Base-by-base conservation (phyloP, 2,888 invertebrate genomes). In the Eristalinus aeneus region DNA sequence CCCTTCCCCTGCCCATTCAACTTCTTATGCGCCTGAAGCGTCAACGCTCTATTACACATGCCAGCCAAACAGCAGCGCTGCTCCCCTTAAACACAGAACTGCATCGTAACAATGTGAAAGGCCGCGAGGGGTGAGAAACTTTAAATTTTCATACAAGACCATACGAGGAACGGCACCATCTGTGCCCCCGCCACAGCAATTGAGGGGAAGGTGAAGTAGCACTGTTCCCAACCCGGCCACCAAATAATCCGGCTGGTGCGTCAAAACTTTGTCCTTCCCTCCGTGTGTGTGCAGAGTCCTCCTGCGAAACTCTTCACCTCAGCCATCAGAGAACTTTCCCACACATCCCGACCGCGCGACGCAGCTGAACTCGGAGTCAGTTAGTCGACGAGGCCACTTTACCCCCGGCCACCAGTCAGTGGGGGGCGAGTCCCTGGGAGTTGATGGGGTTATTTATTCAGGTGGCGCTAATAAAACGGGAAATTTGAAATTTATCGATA, bases 231-330 rank as follows among this genome's bases (percentile, higher is more conserved):
- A 5, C 61, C 16, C 34, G 10, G 2, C 32, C n/a, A 61, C 72
- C 72, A 80, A 65, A 31, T 75, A 71, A 75, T 54, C 63, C 78
- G 58, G 71, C 63, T 64, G 77, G 56, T 54, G 36, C 69, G 71
- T 71, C 71, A 84, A 85, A 85, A 85, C 81, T 85, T 85, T 81
- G 85, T 85, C 80, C 85, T 81, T 85, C 16, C 39, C 76, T 60
- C 64, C 80, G 76, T 68, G 85, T 80, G 39, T 4, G 39, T 12
- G 5, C 27, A 27, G 2, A 8, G 46, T 46, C 34, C 2, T 6
- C 9, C 34, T 34, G 46, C 16, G 46, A 4, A 46, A 9, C 3
- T 8, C 16, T 16, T n/a, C 39, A 16, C 39, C 39, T 5, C 39
- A 46, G 11, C 39, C n/a, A 46, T 46, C 46, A 3, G n/a, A 46